phyloP scores from a whole-genome alignment of 2,888 invertebrate species.

The Drosophila sordidapex region DNA sequence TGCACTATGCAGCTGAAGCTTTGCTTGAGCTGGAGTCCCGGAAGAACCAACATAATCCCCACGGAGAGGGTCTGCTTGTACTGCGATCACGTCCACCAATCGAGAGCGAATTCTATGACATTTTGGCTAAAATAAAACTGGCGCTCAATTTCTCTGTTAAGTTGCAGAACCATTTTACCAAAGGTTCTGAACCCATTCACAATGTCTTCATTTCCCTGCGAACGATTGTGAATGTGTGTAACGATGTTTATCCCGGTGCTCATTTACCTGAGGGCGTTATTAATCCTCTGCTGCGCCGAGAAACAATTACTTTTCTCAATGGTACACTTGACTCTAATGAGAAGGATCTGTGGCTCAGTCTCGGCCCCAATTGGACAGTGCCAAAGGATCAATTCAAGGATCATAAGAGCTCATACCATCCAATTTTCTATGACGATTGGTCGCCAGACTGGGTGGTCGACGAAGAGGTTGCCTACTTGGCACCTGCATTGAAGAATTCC shows the following conservation, averaged over 20 bases:
- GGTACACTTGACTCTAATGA: constrained; percentile 98
- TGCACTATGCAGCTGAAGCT: constrained; percentile 98
- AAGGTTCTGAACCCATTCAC: constrained; percentile 98
- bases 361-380: constrained; percentile 97
- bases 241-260: constrained; percentile 92
- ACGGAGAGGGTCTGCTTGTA: constrained; percentile 95
- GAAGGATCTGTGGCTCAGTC: constrained; percentile 97
- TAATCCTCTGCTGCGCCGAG: constrained; percentile 95
- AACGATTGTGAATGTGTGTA: constrained; percentile 97
- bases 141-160: constrained; percentile 98
- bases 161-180: constrained; percentile 97
- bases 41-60: constrained; percentile 88
- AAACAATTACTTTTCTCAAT: constrained; percentile 95
- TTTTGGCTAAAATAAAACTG: constrained; percentile 99
- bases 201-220: constrained; percentile 98
- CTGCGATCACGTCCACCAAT: constrained; percentile 97
- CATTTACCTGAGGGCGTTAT: constrained; percentile 94
- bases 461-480: constrained; percentile 88
- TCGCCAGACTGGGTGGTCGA: constrained; percentile 94
- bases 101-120: constrained; percentile 97
- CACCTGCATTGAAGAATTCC: constrained; percentile 79
- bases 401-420: constrained; percentile 95
- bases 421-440: constrained; percentile 99
- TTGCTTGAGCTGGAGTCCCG: constrained; percentile 95
- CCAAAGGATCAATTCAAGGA: constrained; percentile 97